Percentiles rank a stretch among this genome's conserved stretches.
These are phyloP conservation scores for Drosophila lacertosa DNA, from an alignment of 1,140 invertebrate species.

Conservation along the genomic window DNA sequence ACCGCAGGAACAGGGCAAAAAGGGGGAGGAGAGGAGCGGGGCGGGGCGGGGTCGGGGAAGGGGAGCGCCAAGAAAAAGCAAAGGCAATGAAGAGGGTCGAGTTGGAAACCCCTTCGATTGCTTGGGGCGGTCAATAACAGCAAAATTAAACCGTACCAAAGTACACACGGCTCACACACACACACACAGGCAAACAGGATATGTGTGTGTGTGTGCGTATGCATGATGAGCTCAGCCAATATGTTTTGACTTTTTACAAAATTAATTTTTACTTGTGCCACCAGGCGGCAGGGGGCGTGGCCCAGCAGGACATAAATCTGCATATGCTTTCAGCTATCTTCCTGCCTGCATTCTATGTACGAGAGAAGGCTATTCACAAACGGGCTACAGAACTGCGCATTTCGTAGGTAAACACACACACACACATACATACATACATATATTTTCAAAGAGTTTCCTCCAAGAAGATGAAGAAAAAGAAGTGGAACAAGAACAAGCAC, in stretches of 20 bases:
- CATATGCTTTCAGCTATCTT: constrained; percentile 16
- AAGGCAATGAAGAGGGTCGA: constrained; percentile 9
- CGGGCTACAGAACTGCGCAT: constrained; percentile 22
- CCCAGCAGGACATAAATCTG: constrained; percentile 27
- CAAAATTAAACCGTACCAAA: constrained; percentile 75
- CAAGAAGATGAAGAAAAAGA: constrained; percentile 7
- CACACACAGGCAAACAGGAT: constrained; percentile 16
- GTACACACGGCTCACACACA: constrained; percentile 47
- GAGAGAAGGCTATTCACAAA: not conserved
- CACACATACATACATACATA: no score
- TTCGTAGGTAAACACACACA: constrained; percentile 40
- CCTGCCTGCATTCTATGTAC: constrained; percentile 17
- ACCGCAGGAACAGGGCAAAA: constrained; percentile 65
- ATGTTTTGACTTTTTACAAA: constrained; percentile 55
- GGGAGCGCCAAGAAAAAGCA: constrained; percentile 21
- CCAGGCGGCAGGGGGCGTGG: not conserved
- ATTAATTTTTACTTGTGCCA: constrained; percentile 51
- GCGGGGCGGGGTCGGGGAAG: no score
- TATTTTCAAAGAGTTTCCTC: constrained; percentile 20
- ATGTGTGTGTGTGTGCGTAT: constrained; percentile 23
- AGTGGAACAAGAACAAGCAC: no score
- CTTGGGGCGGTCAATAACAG: constrained; percentile 73
- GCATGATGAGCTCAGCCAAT: constrained; percentile 51
- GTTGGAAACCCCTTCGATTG: constrained; percentile 49
- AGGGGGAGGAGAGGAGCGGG: constrained; percentile 23